Evolutionary conservation across 2,888 invertebrate genomes (phyloP).

Genomic region (Bugula neritina): DNA sequence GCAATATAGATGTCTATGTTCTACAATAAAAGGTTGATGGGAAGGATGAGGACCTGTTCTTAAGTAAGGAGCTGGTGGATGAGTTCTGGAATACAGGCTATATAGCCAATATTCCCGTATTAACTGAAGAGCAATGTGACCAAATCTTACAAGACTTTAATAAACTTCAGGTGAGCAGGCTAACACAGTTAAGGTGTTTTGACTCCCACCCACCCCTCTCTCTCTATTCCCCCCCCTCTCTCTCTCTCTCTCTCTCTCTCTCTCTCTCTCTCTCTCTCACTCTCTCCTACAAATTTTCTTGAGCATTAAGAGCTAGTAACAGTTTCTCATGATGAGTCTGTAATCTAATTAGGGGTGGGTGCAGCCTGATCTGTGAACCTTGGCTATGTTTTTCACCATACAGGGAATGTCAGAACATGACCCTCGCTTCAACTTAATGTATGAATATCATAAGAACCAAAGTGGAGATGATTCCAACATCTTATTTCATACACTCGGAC

Average conservation of each 20-base stretch:
- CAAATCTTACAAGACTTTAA: slow-evolving; percentile 40
- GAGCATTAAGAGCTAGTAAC: too few relatives aligned
- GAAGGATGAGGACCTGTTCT: slow-evolving; percentile 33
- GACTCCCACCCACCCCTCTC: too few relatives aligned
- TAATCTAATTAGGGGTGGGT: too few relatives aligned
- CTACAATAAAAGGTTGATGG: slow-evolving; percentile 34
- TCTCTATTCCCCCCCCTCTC: background rate
- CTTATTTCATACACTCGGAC: slow-evolving; percentile 45
- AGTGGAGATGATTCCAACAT: slow-evolving; percentile 43
- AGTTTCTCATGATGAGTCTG: too few relatives aligned
- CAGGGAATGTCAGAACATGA: slow-evolving; percentile 32
- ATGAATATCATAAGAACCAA: slow-evolving; percentile 49
- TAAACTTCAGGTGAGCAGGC: background rate
- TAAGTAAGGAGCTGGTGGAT: slow-evolving; percentile 36
- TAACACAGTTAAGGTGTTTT: too few relatives aligned
- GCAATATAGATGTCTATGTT: too few relatives aligned
- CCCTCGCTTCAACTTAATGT: slow-evolving; percentile 42
- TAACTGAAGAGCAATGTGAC: slow-evolving; percentile 42
- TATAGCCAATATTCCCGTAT: slow-evolving; percentile 39
- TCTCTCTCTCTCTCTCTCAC: background rate
- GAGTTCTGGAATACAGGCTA: slow-evolving; percentile 43
- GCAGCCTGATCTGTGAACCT: too few relatives aligned
- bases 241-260: background rate
- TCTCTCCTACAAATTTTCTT: background rate
- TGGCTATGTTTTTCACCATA: too few relatives aligned